Evolutionary conservation across 2,888 invertebrate genomes (phyloP), one percentile per base, ranked within the genome.

Genomic region (Nemotelus pantherinus): DNA sequence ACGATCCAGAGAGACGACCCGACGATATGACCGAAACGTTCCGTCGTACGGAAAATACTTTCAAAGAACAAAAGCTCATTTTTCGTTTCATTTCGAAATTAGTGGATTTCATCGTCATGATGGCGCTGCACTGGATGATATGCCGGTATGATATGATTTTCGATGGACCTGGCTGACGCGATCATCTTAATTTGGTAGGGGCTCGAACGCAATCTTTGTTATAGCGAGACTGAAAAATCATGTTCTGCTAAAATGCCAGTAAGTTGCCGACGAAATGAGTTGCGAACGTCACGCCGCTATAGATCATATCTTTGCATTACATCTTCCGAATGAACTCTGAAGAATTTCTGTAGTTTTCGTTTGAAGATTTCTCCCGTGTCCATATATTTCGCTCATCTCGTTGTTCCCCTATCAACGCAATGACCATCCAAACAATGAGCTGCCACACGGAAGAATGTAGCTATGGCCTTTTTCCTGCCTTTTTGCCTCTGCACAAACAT

Each of bases 211-310:
- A 70, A 70, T 70, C 70, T 43, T 55, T 70, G 43, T 70, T 55
- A 70, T 70, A 41, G 70, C 50, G 58, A 58, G 57, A 58, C 72
- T 58, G 72, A 60, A 74, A 25, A 74, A 60, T 74, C 74, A 74
- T 74, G 74, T 63, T 74, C 74, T 74, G 60, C 60, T 58, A 60
- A 74, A 74, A 60, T 74, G 60, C 41, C 74, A 63, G 47, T 47
- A 48, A 74, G 63, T 60, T 43, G 60, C 60, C 63, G 48, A 5
- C 5, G 5, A 7, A 43, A 60, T 25, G 25, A 6, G 25, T n/a
- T 68, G 4, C 39, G 48, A 68, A 2, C 50, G 6, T 41, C 48
- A n/a, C 47, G 10, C 43, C 10, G 4, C 6, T 43, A 7, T 39
- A 39, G 25, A 60, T 74, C 44, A 57, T 74, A 74, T 74, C 74